Percentiles rank a stretch among this genome's conserved stretches.
phyloP scores from a whole-genome alignment of 1,140 invertebrate species.

The Drosophila bocki region DNA sequence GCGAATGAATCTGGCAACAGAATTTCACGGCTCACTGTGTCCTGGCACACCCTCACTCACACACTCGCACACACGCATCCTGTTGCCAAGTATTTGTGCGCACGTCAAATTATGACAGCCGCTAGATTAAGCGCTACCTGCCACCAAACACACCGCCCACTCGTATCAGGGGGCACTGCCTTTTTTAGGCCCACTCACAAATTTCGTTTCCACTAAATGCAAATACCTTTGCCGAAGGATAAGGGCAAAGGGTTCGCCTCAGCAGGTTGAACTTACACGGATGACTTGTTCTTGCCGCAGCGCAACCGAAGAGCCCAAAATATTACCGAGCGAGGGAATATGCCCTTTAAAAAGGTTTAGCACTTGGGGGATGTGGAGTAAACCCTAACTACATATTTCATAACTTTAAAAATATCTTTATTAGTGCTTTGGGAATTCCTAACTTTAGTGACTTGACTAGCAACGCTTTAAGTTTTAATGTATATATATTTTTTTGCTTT shows the following conservation, averaged over 20 bases:
- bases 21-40: conserved; percentile 60
- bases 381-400: conserved; percentile 7
- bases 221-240: conserved; percentile 44
- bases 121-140: conserved; percentile 61
- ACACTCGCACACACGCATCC: conserved; percentile 19
- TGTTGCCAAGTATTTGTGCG: conserved; percentile 40
- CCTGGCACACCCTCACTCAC: conserved; percentile 14
- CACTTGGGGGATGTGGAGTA: conserved; percentile 1
- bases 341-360: conserved; percentile 6
- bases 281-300: conserved; percentile 62
- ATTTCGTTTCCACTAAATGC: conserved; percentile 71
- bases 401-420: conserved; percentile 8
- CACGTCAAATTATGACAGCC: conserved; percentile 75
- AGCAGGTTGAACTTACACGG: conserved; percentile 56
- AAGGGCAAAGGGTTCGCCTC: conserved; percentile 41
- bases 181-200: conserved; percentile 61
- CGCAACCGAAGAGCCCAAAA: conserved; percentile 11
- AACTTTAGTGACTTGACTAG: neutral
- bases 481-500: neutral
- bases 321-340: conserved; percentile 2
- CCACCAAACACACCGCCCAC: conserved; percentile 32
- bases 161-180: conserved; percentile 52
- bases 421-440: neutral
- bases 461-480: neutral
- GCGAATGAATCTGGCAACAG: conserved; percentile 69